Evolutionary conservation across 2,797 vertebrate species (phyloP).

Genomic region (Sebastes alutus): DNA sequence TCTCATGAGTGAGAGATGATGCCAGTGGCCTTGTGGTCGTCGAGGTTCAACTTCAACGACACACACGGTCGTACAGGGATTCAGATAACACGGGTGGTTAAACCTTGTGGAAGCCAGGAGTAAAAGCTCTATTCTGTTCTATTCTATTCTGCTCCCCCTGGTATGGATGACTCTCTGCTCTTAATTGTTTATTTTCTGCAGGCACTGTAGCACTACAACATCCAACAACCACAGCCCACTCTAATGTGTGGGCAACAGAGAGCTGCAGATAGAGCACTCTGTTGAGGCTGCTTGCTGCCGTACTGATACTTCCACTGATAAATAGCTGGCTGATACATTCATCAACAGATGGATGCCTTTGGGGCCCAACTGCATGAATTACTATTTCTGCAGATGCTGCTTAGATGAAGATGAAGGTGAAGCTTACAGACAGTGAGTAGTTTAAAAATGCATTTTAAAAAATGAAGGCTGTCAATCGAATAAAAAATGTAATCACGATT

Average conservation of each 20-base stretch:
- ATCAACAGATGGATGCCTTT: background rate
- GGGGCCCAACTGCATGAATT: background rate
- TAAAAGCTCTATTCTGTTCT: background rate
- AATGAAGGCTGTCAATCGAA: no score
- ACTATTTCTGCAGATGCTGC: background rate
- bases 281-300: conserved; percentile 11
- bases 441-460: no score
- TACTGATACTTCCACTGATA: conserved; percentile 20
- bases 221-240: conserved; percentile 65
- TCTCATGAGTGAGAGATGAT: conserved; percentile 22
- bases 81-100: background rate
- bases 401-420: no score
- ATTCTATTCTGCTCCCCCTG: background rate
- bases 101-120: background rate
- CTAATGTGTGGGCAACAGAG: conserved; percentile 68
- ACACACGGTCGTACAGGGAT: background rate
- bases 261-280: conserved; percentile 36
- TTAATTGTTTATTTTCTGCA: conserved; percentile 42
- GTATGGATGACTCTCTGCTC: background rate
- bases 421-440: background rate
- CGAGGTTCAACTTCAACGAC: conserved; percentile 6
- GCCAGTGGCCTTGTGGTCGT: conserved; percentile 14
- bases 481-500: no score
- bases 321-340: conserved; percentile 1
- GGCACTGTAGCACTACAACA: conserved; percentile 30